A percentile compares a stretch with the other conserved stretches of the same genome.
These are phyloP conservation scores for Cygnus atratus DNA, from an alignment of 2,113 vertebrate genomes.

Conservation along the genomic window DNA sequence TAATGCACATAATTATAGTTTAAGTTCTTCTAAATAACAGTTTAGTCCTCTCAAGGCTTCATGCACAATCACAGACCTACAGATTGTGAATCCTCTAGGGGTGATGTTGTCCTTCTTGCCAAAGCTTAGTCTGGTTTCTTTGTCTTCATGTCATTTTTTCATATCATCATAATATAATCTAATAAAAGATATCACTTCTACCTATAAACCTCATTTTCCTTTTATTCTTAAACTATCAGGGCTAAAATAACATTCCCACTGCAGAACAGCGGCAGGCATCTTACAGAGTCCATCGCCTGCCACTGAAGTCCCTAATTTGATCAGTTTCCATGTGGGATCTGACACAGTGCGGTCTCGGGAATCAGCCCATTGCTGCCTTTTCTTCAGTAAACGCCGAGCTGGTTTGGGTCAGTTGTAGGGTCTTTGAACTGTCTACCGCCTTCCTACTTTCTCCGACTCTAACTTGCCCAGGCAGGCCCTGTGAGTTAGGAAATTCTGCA, in stretches of 20 bases:
- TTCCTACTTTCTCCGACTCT: conserved; percentile 32
- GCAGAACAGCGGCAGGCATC: neutral
- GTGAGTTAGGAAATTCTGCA: neutral
- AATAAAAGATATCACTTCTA: neutral
- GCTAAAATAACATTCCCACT: neutral
- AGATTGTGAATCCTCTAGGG: neutral
- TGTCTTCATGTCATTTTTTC: neutral
- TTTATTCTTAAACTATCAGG: neutral
- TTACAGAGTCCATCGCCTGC: neutral
- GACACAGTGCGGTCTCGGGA: neutral
- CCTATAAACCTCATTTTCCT: neutral
- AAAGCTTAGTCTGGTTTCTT: neutral
- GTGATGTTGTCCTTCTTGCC: neutral
- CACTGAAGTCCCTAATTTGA: neutral
- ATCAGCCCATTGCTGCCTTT: neutral
- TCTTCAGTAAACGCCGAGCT: neutral
- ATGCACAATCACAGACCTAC: neutral
- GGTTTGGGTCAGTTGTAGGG: neutral
- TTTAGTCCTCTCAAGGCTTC: neutral
- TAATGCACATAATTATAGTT: neutral
- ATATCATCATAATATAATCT: neutral
- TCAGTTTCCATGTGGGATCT: neutral
- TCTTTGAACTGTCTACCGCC: neutral
- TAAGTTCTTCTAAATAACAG: neutral
- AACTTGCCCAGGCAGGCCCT: conserved; percentile 71